Base-by-base conservation (phyloP, 2,888 invertebrate genomes). In the Cataglyphis livida region DNA sequence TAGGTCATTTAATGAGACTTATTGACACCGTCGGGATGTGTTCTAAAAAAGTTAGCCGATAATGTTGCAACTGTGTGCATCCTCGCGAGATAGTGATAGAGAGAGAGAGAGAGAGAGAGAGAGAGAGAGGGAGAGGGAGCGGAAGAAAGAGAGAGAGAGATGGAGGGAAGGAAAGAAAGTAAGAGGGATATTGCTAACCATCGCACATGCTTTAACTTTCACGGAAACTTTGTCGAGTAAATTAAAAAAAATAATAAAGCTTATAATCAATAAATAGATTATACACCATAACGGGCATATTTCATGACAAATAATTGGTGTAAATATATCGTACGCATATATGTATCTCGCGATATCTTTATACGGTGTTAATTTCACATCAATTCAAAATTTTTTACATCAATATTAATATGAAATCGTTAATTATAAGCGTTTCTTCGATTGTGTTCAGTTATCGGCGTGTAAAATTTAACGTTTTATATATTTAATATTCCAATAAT, bases 11-110 rank as follows among this genome's bases (percentile, higher is more conserved):
- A 79, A 79, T 44, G 78, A 71, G 71, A 71, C 59, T 79, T 79
- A 79, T 79, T 44, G 70, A 79, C 71, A 71, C 44, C 57, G 57
- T 57, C 41, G 71, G 32, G 59, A 79, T 44, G 78, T 59, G 71
- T 79, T 79, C 71, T 79, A 79, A 79, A 79, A 79, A 79, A 59
- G 71, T 79, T 70, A 79, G 70, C 71, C 78, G 78, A 79, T 79
- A 79, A 79, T 71, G 78, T 44, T 71, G 78, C 78, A 44, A 71
- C 41, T 70, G 59, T 68, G 68, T 57, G 57, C 57, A 44, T 71
- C 71, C 38, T 54, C 21, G 78, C 41, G 78, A 78, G 28, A 51
- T 51, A 51, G 51, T n/a, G 51, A 48, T 5, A 51, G 1, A n/a
- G 51, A 51, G 18, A 51, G n/a, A 51, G 3, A n/a, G 12, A 41